These are phyloP conservation scores for Rhopalosiphum nymphaeae DNA, from an alignment of 2,888 invertebrate genomes.

Conservation along the genomic window DNA sequence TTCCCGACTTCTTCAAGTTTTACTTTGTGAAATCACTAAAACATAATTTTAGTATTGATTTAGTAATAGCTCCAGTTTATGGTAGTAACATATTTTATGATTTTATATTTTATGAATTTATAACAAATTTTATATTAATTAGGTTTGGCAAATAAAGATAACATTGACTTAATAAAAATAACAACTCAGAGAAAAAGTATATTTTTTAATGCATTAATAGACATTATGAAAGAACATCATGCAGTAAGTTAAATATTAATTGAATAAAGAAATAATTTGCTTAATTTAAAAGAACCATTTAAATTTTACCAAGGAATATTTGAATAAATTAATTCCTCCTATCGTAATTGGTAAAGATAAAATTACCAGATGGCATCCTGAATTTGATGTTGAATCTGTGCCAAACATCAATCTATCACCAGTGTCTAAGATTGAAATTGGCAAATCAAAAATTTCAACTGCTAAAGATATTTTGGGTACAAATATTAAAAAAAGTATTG, in stretches of 20 bases:
- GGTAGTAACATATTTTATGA: constrained; percentile 20
- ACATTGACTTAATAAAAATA: constrained; percentile 53
- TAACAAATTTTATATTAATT: constrained; percentile 33
- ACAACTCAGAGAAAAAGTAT: constrained; percentile 54
- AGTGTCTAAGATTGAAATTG: constrained; percentile 76
- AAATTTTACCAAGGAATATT: constrained; percentile 74
- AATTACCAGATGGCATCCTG: constrained; percentile 92
- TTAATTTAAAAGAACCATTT: constrained; percentile 27
- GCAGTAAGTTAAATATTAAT: constrained; percentile 62
- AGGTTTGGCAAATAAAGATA: constrained; percentile 43
- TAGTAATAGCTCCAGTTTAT: constrained; percentile 61
- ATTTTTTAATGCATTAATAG: constrained; percentile 62
- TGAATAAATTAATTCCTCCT: constrained; percentile 81
- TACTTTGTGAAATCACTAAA: constrained; percentile 68
- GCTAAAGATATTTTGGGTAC: constrained; percentile 83
- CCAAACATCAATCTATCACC: constrained; percentile 83
- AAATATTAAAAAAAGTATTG: not conserved
- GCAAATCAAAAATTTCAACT: constrained; percentile 76
- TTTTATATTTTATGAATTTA: constrained; percentile 6
- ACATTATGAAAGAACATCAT: constrained; percentile 66
- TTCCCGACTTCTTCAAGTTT: constrained; percentile 84
- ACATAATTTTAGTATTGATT: constrained; percentile 59
- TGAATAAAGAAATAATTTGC: not conserved
- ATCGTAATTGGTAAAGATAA: constrained; percentile 81
- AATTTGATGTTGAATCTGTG: constrained; percentile 87